Evolutionary conservation across 2,888 invertebrate species (phyloP), one percentile per base, ranked within the genome.

Genomic region (Agrilus mali): DNA sequence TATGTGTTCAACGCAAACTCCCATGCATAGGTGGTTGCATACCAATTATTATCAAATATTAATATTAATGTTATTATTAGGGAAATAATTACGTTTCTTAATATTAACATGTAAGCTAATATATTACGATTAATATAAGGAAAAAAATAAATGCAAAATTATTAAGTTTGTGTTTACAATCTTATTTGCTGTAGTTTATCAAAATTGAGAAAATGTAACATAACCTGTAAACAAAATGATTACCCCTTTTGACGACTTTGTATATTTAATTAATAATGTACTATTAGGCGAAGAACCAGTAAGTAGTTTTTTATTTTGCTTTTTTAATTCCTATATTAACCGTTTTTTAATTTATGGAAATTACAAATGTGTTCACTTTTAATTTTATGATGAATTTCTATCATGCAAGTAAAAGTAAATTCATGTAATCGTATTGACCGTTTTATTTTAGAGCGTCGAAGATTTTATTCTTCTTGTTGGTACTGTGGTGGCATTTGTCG

Each of bases 271-370:
- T 43, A 76, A 76, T 61, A 73, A 74, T 58, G 71, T 76, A 45
- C 61, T 76, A 45, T 60, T 75, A 43, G 76, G 76, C 46, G 76
- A 77, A 55, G 74, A 76, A 59, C 75, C 76, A 62, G 77, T 77
- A 69, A 71, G 68, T 62, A 41, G 12, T 20, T 15, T 34, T 27
- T 33, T n/a, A n/a, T 5, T 13, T 43, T 13, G 4, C 1, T 8
- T 7, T 45, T 37, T 15, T 38, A 38, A 27, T 40, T 36, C 40
- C 36, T 43, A 14, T 40, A n/a, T 16, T 22, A 38, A 20, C 12
- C 45, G 40, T n/a, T n/a, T n/a, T n/a, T n/a, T n/a, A n/a, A n/a
- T n/a, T n/a, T n/a, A n/a, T n/a, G n/a, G n/a, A n/a, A n/a, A n/a
- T n/a, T n/a, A n/a, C n/a, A n/a, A n/a, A n/a, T n/a, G n/a, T n/a